Conservation (phyloP, 2,113 vertebrate species). For the Heterochromis multidens region DNA sequence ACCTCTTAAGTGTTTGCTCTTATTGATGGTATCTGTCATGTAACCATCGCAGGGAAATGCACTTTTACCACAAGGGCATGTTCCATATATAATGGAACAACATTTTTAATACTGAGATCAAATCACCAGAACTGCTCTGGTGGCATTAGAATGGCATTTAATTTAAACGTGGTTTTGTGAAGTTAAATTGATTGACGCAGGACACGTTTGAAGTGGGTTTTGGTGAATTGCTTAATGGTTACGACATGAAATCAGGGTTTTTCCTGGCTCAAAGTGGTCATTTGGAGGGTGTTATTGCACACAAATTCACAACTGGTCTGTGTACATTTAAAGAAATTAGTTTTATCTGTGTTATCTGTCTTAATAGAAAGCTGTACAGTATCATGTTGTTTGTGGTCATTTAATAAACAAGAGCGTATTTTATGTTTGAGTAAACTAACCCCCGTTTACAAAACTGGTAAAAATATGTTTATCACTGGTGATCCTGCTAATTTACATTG, state of each 20-base stretch:
- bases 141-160: not conserved
- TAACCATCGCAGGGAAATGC: not conserved
- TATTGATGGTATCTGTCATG: not conserved
- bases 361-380: not conserved
- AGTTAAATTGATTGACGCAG: not conserved
- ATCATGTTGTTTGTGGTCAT: not conserved
- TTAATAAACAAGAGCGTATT: too few species aligned
- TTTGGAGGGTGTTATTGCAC: not conserved
- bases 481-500: not conserved
- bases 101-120: not conserved
- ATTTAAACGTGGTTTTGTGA: not conserved
- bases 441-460: too few species aligned
- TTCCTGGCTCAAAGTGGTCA: not conserved
- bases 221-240: not conserved
- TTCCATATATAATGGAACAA: not conserved
- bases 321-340: too few species aligned
- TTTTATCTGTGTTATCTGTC: not conserved
- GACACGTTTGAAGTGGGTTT: not conserved
- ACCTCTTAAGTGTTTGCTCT: not conserved
- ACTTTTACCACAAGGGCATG: not conserved
- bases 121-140: not conserved
- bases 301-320: not conserved
- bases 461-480: too few species aligned
- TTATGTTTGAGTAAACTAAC: too few species aligned
- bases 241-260: rapidly evolving